A percentile compares a stretch with the other conserved stretches of the same genome.
These are phyloP conservation scores for Zhuqinia jingwanae DNA, from an alignment of 2,888 invertebrate genomes.

Conservation along the genomic window DNA sequence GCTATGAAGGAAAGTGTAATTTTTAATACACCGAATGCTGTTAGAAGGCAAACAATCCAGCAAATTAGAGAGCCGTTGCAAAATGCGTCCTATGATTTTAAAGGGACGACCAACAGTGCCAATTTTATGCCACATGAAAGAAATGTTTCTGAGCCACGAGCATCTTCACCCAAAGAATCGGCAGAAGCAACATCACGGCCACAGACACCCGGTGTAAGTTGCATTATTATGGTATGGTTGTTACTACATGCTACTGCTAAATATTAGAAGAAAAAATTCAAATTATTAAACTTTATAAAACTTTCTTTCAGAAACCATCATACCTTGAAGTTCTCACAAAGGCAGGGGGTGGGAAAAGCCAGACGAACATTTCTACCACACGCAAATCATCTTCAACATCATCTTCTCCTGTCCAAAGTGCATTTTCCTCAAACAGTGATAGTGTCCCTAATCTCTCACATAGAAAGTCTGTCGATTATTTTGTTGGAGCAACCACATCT, in stretches of 20 bases:
- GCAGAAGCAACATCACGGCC: slow-evolving; percentile 72
- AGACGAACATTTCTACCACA: slow-evolving; percentile 30
- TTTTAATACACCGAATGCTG: neutral
- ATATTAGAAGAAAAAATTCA: too few relatives aligned
- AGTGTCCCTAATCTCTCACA: slow-evolving; percentile 46
- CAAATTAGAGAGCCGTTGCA: neutral
- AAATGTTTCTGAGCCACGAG: too few relatives aligned
- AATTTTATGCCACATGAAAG: too few relatives aligned
- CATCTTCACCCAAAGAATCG: slow-evolving; percentile 72
- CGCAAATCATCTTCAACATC: slow-evolving; percentile 71
- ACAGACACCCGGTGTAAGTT: slow-evolving; percentile 77
- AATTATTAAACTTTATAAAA: slow-evolving; percentile 16
- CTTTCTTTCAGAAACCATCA: slow-evolving; percentile 76
- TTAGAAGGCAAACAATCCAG: slow-evolving; percentile 15
- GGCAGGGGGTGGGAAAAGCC: slow-evolving; percentile 60
- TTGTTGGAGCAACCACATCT: slow-evolving; percentile 70
- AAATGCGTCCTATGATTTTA: neutral
- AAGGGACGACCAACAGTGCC: neutral
- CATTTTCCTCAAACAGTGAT: slow-evolving; percentile 51
- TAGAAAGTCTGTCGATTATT: slow-evolving; percentile 73
- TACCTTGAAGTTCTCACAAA: slow-evolving; percentile 78
- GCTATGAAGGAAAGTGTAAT: slow-evolving; percentile 29
- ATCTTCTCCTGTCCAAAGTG: slow-evolving; percentile 66
- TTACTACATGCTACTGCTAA: too few relatives aligned
- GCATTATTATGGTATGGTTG: too few relatives aligned